These are phyloP conservation scores for Trachops cirrhosus DNA, from an alignment of 2,797 vertebrate genomes.

Conservation along the genomic window DNA sequence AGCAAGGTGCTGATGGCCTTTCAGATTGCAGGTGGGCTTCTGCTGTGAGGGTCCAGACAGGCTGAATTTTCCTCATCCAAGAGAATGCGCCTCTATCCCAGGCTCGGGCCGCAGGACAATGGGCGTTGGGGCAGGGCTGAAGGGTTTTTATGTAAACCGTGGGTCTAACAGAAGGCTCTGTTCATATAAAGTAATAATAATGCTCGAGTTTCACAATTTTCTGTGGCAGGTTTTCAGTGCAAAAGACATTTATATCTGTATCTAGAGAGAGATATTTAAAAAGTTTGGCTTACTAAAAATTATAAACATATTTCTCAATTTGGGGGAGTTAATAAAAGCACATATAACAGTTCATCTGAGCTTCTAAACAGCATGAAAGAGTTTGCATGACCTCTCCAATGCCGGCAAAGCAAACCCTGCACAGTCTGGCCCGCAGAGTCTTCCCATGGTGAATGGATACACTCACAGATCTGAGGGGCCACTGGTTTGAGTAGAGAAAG, in stretches of 20 bases:
- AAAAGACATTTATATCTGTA: background rate
- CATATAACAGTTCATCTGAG: background rate
- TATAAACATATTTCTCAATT: background rate
- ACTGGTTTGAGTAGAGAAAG: background rate
- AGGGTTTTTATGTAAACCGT: background rate
- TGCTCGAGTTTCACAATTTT: background rate
- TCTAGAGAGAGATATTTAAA: background rate
- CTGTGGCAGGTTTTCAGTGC: background rate
- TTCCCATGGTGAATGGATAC: rapidly evolving
- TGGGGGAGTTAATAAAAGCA: background rate
- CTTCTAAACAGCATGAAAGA: background rate
- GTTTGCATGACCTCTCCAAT: rapidly evolving
- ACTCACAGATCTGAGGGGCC: rapidly evolving
- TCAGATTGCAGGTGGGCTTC: background rate
- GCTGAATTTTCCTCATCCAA: background rate
- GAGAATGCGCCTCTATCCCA: background rate
- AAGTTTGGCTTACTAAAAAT: background rate
- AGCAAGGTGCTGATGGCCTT: background rate
- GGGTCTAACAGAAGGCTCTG: background rate
- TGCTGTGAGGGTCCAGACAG: background rate
- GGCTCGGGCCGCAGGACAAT: background rate
- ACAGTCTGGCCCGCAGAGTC: rapidly evolving
- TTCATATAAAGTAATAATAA: background rate
- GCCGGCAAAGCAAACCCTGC: background rate
- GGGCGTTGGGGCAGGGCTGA: background rate